Evolutionary conservation across 2,888 invertebrate species (phyloP), one percentile per base, ranked within the genome.

Genomic region (Heliconius sara): DNA sequence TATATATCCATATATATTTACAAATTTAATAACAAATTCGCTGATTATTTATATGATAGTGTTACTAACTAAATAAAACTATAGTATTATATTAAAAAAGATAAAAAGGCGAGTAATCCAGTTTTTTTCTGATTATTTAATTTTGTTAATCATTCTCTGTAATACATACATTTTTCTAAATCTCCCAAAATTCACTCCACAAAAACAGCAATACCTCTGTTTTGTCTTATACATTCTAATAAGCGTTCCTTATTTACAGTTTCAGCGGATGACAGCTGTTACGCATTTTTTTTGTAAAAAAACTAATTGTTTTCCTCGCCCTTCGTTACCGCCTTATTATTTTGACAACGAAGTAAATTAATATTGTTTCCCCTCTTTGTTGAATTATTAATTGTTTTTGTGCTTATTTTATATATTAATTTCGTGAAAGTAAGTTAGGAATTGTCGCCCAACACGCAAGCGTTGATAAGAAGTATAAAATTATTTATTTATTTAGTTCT

Each of bases 221-320:
- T n/a, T n/a, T 25, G 70, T 70, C 70, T 70, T 16, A 13, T 25
- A 70, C 25, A 70, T 39, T 68, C 25, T 76, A 80, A 72, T 60
- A 77, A 77, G 57, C 65, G 74, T 65, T 63, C 43, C 77, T 77
- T 67, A 79, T 81, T 74, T 75, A 79, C 60, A 63, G 63, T 77
- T 73, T 47, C 76, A 68, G 77, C 76, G 75, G 78, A 76, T 79
- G 73, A 72, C 79, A 76, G 81, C 76, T 82, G 81, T 67, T 78
- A 70, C 70, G 16, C 1, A 47, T 75, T 78, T 80, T 82, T 79
- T 84, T 85, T 88, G 7, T 34, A 39, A 87, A 52, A 52, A 22
- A 88, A 88, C 88, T 90, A 91, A 91, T 91, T 91, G 90, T 89
- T 88, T 87, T 85, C 86, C 84, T 81, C 86, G 80, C 57, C 63